Conservation (phyloP, 2,888 invertebrate species). For the Zelleria hepariella region DNA sequence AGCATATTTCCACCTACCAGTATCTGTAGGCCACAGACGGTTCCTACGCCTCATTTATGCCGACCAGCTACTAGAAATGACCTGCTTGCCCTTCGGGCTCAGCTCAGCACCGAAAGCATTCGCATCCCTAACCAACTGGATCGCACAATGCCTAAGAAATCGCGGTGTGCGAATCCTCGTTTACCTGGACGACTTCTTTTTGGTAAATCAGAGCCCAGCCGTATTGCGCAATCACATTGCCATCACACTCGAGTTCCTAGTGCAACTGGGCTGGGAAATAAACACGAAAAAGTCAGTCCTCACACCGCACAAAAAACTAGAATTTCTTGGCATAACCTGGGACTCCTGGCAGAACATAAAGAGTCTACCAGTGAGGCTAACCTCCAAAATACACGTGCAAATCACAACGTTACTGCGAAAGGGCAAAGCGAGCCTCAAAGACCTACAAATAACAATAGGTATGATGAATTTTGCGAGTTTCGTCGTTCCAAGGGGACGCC, state of each 20-base stretch:
- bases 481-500: constrained; percentile 4
- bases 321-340: constrained; percentile 15
- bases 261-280: constrained; percentile 13
- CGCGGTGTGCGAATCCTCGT: constrained; percentile 14
- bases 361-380: constrained; percentile 11
- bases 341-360: constrained; percentile 13
- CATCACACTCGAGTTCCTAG: constrained; percentile 3
- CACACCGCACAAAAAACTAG: constrained; percentile 8
- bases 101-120: constrained; percentile 20
- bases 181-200: constrained; percentile 17
- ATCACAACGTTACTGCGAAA: background rate
- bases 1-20: constrained; percentile 19
- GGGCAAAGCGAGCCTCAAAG: background rate
- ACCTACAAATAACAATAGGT: background rate
- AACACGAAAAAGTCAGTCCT: constrained; percentile 13
- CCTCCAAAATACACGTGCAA: background rate
- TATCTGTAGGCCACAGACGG: constrained; percentile 15
- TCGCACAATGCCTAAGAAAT: constrained; percentile 13
- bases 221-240: constrained; percentile 10
- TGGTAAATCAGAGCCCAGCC: constrained; percentile 11
- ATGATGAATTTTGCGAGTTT: constrained; percentile 9
- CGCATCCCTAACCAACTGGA: constrained; percentile 18
- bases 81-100: constrained; percentile 23
- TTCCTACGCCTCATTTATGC: constrained; percentile 18
- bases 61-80: constrained; percentile 17